phyloP scores from a whole-genome alignment of 2,113 vertebrate genomes.

The Calyptomena viridis region DNA sequence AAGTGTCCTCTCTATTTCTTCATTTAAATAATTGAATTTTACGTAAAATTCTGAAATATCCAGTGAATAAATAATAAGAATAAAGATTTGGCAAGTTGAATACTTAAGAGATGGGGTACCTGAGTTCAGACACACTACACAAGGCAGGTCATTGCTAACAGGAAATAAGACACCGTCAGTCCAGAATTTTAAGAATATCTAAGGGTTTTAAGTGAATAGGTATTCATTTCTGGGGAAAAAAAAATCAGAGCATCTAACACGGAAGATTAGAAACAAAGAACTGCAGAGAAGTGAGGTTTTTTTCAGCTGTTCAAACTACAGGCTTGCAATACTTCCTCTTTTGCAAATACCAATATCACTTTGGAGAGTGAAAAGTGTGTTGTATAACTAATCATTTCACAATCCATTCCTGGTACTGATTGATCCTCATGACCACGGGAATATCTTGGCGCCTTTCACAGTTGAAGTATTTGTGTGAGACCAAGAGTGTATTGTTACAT shows the following conservation, averaged over 20 bases:
- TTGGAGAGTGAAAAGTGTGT: neutral
- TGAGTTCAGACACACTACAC: neutral
- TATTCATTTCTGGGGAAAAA: neutral
- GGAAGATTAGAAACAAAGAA: neutral
- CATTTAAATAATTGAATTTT: neutral
- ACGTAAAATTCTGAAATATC: neutral
- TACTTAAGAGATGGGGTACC: neutral
- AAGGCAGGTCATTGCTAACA: neutral
- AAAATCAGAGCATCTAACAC: neutral
- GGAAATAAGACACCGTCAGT: neutral
- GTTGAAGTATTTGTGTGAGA: neutral
- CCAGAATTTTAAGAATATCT: neutral
- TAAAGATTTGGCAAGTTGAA: neutral
- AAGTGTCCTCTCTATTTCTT: neutral
- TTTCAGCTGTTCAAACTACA: neutral
- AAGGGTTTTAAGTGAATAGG: neutral
- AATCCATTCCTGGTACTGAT: slow-evolving; percentile 40
- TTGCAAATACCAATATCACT: neutral
- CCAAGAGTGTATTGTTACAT: neutral
- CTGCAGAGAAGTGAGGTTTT: neutral
- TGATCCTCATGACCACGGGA: slow-evolving; percentile 24
- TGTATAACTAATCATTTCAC: slow-evolving; percentile 21
- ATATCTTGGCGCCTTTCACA: slow-evolving; percentile 32
- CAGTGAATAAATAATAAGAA: neutral
- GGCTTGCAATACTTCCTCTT: neutral